Conservation (phyloP, 1,140 invertebrate species). For the Samia ricini region DNA sequence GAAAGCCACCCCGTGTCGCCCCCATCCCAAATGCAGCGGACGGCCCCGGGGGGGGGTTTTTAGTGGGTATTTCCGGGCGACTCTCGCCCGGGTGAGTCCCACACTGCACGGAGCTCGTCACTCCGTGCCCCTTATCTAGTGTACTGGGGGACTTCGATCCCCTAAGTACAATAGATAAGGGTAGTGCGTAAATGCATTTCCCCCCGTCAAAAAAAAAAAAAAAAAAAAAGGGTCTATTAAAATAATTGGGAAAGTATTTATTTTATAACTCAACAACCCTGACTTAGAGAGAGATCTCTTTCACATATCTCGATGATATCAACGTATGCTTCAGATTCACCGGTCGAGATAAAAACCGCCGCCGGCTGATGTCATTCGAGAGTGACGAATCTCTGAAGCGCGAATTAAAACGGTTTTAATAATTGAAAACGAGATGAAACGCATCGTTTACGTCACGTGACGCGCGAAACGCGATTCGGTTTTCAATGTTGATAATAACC, state of each 20-base stretch:
- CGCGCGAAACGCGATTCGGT: not conserved
- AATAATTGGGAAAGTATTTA: not conserved
- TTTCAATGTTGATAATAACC: not conserved
- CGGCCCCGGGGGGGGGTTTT: too few relatives aligned
- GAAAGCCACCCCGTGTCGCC: too few relatives aligned
- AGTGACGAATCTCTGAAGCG: not conserved
- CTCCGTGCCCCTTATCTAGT: too few relatives aligned
- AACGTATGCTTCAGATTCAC: not conserved
- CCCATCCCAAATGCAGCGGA: too few relatives aligned
- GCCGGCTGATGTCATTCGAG: constrained; percentile 6
- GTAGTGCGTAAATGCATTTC: too few relatives aligned
- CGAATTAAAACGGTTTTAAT: not conserved
- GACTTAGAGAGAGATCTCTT: not conserved
- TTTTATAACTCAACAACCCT: not conserved
- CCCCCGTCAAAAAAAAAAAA: too few relatives aligned
- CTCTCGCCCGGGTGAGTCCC: too few relatives aligned
- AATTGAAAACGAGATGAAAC: not conserved
- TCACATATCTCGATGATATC: not conserved
- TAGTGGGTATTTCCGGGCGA: too few relatives aligned
- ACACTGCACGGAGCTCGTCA: too few relatives aligned
- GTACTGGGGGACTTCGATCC: too few relatives aligned
- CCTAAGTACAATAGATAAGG: too few relatives aligned
- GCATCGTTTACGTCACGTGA: not conserved
- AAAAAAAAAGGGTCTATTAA: too few relatives aligned
- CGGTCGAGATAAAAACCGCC: not conserved